Percentiles rank a stretch among this genome's conserved stretches.
phyloP scores from a whole-genome alignment of 2,888 invertebrate species.

The Platynereis dumerilii region DNA sequence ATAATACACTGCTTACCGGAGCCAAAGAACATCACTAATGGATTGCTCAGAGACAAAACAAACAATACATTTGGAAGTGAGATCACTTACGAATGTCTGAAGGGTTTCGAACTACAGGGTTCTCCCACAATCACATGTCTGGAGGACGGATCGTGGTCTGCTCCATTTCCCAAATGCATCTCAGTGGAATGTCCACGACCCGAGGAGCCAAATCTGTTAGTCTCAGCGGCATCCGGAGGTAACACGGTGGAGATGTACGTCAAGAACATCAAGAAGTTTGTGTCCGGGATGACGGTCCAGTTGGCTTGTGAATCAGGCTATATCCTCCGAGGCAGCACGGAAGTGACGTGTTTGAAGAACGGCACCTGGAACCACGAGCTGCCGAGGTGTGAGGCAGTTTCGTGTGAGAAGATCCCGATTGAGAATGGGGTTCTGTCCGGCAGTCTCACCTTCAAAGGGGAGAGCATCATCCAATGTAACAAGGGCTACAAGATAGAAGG shows the following conservation, averaged over 20 bases:
- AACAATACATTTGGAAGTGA: background rate
- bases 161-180: constrained; percentile 26
- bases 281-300: background rate
- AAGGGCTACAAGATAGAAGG: constrained; percentile 54
- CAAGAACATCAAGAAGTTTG: constrained; percentile 3
- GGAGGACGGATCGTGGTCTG: constrained; percentile 31
- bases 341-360: constrained; percentile 26
- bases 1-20: constrained; percentile 35
- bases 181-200: constrained; percentile 13
- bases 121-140: constrained; percentile 24
- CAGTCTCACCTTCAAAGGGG: constrained; percentile 24
- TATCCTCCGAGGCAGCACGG: constrained; percentile 24
- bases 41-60: background rate
- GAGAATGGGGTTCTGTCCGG: background rate
- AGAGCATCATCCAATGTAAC: constrained; percentile 42
- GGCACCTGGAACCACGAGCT: constrained; percentile 22
- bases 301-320: constrained; percentile 30
- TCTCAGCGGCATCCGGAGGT: background rate
- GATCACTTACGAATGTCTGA: constrained; percentile 24
- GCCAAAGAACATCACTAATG: constrained; percentile 26
- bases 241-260: background rate
- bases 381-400: constrained; percentile 11
- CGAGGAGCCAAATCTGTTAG: background rate
- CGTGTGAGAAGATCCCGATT: background rate
- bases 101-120: constrained; percentile 18